phyloP scores from a whole-genome alignment of 2,113 vertebrate genomes.

The Amblyopsis rosae region DNA sequence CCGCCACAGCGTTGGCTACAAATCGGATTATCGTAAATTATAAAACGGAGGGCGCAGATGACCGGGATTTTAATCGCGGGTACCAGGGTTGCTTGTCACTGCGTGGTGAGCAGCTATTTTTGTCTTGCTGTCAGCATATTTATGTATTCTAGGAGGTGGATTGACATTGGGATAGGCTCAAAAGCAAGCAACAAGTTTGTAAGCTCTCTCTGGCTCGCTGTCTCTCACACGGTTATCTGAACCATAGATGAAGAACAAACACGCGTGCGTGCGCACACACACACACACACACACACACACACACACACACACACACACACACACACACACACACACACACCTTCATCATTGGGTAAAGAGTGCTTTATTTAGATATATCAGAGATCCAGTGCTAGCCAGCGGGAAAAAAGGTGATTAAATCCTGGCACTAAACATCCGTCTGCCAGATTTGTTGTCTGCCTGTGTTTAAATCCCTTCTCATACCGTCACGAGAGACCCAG shows the following conservation, averaged over 20 bases:
- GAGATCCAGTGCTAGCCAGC: conserved; percentile 1
- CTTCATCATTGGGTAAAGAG: neutral
- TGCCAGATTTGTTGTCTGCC: conserved; percentile 31
- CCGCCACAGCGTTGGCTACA: conserved; percentile 36
- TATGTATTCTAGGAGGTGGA: neutral
- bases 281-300: neutral
- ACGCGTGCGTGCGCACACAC: neutral
- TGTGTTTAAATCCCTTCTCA: conserved; percentile 17
- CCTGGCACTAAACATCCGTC: conserved; percentile 42
- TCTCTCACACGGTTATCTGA: neutral
- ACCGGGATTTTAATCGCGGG: conserved; percentile 25
- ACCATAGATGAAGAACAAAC: neutral
- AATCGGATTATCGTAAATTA: conserved; percentile 54
- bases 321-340: neutral
- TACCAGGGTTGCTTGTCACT: conserved; percentile 4
- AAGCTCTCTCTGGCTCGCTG: neutral
- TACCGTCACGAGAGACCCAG: no score
- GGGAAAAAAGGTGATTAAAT: conserved; percentile 31
- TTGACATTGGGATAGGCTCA: neutral
- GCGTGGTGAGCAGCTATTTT: conserved; percentile 3
- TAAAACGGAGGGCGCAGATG: conserved; percentile 28
- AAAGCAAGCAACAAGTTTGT: neutral
- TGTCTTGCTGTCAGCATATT: neutral
- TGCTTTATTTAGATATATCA: conserved; percentile 23
- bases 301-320: no score